These are phyloP conservation scores for Lymantria dispar DNA, from an alignment of 2,888 invertebrate species.

Conservation along the genomic window DNA sequence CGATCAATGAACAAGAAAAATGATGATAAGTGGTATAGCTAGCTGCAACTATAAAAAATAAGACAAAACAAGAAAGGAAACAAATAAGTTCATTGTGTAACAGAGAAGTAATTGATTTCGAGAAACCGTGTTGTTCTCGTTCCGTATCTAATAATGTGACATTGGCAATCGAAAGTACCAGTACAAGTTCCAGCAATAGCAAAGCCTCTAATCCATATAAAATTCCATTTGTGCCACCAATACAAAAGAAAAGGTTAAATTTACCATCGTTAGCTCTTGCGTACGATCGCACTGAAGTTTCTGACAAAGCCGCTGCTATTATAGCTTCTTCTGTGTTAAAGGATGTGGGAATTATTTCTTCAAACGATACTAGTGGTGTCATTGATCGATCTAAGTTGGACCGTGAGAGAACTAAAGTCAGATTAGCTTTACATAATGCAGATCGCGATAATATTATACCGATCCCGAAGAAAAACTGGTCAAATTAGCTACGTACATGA, in stretches of 20 bases:
- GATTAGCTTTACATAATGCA: background rate
- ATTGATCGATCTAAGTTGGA: background rate
- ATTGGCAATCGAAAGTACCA: constrained; percentile 2
- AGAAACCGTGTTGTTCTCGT: no score
- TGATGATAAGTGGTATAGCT: no score
- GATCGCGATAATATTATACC: background rate
- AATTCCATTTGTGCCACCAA: background rate
- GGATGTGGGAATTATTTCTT: constrained; percentile 4
- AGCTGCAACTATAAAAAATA: no score
- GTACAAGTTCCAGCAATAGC: background rate
- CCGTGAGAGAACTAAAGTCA: background rate
- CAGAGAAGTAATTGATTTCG: no score
- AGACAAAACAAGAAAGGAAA: no score
- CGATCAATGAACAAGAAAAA: no score
- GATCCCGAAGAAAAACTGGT: no score
- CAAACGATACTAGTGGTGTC: background rate
- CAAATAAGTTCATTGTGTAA: no score
- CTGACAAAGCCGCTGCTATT: constrained; percentile 12
- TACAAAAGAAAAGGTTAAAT: constrained; percentile 9
- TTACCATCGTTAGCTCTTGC: constrained; percentile 15
- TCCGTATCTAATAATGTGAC: no score
- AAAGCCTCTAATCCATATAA: constrained; percentile 1
- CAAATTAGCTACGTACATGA: no score
- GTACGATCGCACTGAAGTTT: constrained; percentile 16
- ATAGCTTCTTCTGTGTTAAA: constrained; percentile 8